Percentiles rank a stretch among this genome's conserved stretches.
Evolutionary conservation across 2,113 vertebrate species (phyloP).

Genomic region (Archocentrus centrarchus): DNA sequence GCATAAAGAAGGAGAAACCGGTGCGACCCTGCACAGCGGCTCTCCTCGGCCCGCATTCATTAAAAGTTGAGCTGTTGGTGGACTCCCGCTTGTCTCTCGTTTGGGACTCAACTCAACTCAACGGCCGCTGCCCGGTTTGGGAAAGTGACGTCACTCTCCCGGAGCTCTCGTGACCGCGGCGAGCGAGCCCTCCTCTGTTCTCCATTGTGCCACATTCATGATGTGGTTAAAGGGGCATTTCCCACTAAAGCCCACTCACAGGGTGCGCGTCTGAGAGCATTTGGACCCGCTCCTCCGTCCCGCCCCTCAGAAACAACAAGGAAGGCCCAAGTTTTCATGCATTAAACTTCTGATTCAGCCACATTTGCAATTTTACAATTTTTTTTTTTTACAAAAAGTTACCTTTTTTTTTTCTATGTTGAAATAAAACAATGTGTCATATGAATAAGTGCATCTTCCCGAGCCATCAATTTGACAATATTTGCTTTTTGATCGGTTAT

Average conservation of each 20-base stretch:
- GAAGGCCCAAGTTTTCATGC: neutral
- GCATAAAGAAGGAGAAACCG: slow-evolving; percentile 28
- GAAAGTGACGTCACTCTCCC: slow-evolving; percentile 78
- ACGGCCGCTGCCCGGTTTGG: slow-evolving; percentile 71
- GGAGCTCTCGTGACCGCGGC: slow-evolving; percentile 61
- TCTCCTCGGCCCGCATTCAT: slow-evolving; percentile 54
- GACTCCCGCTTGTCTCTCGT: slow-evolving; percentile 38
- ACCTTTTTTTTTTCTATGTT: too few relatives aligned
- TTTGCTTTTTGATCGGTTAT: too few relatives aligned
- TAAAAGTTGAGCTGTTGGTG: slow-evolving; percentile 66
- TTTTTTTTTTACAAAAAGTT: too few relatives aligned
- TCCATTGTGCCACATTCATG: slow-evolving; percentile 63
- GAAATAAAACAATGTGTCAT: neutral
- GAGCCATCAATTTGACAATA: neutral
- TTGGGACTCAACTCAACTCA: slow-evolving; percentile 59
- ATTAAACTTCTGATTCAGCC: neutral
- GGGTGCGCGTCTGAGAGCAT: neutral
- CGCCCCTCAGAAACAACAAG: too few relatives aligned
- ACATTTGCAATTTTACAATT: too few relatives aligned
- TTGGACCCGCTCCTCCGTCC: neutral
- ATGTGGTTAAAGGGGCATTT: slow-evolving; percentile 41
- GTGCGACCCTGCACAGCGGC: slow-evolving; percentile 17
- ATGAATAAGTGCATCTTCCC: neutral
- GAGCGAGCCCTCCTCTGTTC: slow-evolving; percentile 29
- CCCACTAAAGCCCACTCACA: slow-evolving; percentile 13